phyloP scores from a whole-genome alignment of 2,888 invertebrate species.

The Hesperia comma region DNA sequence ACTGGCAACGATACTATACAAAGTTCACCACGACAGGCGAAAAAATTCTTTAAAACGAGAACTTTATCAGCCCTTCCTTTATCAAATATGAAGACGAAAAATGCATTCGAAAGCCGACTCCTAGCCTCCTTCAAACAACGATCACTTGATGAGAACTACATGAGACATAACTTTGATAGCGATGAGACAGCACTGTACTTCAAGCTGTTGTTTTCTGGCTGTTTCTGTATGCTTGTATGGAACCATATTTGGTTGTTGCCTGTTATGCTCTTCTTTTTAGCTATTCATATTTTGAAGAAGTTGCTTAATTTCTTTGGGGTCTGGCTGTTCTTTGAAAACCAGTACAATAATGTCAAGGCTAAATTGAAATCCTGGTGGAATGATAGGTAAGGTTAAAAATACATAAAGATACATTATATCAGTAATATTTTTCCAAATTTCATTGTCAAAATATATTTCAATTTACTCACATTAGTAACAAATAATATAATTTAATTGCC shows the following conservation, averaged over 20 bases:
- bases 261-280: constrained; percentile 90
- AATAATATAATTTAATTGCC: too few relatives aligned
- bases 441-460: too few relatives aligned
- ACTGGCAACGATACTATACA: constrained; percentile 58
- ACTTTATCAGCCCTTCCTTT: constrained; percentile 76
- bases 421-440: too few relatives aligned
- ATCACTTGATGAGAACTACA: constrained; percentile 74
- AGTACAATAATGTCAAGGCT: constrained; percentile 66
- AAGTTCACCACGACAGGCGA: constrained; percentile 69
- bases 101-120: constrained; percentile 65
- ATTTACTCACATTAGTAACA: too few relatives aligned
- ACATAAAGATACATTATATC: too few relatives aligned
- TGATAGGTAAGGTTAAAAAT: constrained; percentile 72
- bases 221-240: constrained; percentile 93
- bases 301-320: constrained; percentile 79
- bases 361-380: constrained; percentile 84
- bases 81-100: constrained; percentile 63
- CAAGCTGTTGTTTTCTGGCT: constrained; percentile 91
- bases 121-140: constrained; percentile 72
- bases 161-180: constrained; percentile 69
- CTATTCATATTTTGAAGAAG: constrained; percentile 86
- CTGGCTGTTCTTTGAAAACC: constrained; percentile 76
- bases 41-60: constrained; percentile 74
- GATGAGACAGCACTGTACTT: constrained; percentile 89
- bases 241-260: constrained; percentile 93